Evolutionary conservation across 2,797 vertebrate species (phyloP).

Genomic region (Schizopygopsis pylzovi): DNA sequence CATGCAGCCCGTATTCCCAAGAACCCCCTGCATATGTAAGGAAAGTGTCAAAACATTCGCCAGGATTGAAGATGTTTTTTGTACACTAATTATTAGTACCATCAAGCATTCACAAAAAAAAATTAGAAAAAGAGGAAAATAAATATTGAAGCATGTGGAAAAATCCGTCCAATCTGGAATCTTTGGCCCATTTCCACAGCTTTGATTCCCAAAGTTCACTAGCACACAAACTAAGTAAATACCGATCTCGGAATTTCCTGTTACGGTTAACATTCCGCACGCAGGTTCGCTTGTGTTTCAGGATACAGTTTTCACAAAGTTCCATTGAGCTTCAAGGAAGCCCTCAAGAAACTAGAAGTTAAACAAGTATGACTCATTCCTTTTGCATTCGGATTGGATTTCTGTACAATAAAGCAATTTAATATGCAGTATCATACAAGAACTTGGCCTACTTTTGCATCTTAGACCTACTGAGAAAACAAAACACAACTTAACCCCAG

Average conservation of each 20-base stretch:
- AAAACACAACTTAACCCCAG: not conserved
- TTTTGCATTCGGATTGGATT: slow-evolving; percentile 5
- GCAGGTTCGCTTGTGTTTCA: slow-evolving; percentile 65
- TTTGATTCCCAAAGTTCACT: slow-evolving; percentile 69
- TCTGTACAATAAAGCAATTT: not conserved
- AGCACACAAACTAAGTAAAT: slow-evolving; percentile 66
- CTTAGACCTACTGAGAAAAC: not conserved
- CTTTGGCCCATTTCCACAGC: slow-evolving; percentile 64
- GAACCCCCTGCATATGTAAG: not conserved
- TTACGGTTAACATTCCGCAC: slow-evolving; percentile 70
- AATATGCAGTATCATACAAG: not conserved
- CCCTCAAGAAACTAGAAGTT: not conserved
- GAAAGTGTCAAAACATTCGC: not conserved
- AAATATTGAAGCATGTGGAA: slow-evolving; percentile 22
- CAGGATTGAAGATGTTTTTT: not conserved
- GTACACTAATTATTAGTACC: not conserved
- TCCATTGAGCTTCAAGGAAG: slow-evolving; percentile 25
- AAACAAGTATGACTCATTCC: not conserved
- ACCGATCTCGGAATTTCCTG: slow-evolving; percentile 77
- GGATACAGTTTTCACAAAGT: slow-evolving; percentile 62
- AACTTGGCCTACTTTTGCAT: not conserved
- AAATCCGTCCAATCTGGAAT: slow-evolving; percentile 22
- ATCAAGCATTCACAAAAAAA: not conserved
- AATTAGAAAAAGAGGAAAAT: slow-evolving; percentile 20
- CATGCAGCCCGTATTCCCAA: not conserved